phyloP scores from a whole-genome alignment of 2,113 vertebrate species.

The Vulpes ferrilata region DNA sequence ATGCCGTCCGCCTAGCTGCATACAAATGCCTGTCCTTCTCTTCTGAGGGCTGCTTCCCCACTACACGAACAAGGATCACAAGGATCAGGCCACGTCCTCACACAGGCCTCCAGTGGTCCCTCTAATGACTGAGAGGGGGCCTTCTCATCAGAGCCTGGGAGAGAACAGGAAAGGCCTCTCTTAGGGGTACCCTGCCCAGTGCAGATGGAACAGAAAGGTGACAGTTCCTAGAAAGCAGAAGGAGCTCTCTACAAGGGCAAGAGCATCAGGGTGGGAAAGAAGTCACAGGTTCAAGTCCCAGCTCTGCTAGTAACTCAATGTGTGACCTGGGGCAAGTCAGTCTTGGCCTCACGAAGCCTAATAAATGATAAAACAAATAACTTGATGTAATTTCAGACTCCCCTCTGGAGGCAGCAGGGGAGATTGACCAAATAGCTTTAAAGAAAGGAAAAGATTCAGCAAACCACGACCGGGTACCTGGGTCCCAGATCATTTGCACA shows the following conservation, averaged over 20 bases:
- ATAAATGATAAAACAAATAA: neutral
- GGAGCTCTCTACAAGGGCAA: neutral
- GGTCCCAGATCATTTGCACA: neutral
- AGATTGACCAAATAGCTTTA: neutral
- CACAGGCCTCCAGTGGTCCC: neutral
- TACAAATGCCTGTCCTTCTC: neutral
- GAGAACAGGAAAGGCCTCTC: neutral
- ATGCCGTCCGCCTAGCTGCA: neutral
- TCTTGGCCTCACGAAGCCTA: neutral
- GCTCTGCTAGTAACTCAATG: neutral
- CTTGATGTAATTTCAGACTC: neutral
- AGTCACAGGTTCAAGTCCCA: neutral
- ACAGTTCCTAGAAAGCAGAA: neutral
- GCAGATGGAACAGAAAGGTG: neutral
- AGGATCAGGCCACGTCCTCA: neutral
- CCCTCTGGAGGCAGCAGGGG: neutral
- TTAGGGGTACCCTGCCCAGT: neutral
- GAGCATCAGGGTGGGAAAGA: neutral
- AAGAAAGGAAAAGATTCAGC: neutral
- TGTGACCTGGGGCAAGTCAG: neutral
- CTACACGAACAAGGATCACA: neutral
- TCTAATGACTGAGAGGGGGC: too few species aligned
- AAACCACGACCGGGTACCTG: neutral
- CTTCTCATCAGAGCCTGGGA: neutral
- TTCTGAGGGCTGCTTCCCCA: neutral